A percentile compares a stretch with the other conserved stretches of the same genome.
Evolutionary conservation across 2,797 vertebrate species (phyloP).

Genomic region (Muscicapa striata): DNA sequence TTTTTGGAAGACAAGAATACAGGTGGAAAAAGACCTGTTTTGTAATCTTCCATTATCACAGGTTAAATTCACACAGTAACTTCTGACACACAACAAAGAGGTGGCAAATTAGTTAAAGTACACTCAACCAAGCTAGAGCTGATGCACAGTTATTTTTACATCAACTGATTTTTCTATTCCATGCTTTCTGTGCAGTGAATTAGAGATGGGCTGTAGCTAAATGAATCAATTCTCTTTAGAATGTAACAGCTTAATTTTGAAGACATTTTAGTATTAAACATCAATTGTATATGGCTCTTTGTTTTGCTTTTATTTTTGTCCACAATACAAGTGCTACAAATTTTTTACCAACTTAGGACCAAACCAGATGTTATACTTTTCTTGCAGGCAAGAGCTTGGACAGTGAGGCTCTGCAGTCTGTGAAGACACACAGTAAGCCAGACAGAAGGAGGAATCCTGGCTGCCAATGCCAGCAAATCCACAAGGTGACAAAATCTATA

Average conservation of each 20-base stretch:
- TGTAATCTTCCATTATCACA: neutral
- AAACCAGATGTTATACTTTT: neutral
- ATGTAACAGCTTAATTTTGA: neutral
- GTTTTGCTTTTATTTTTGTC: neutral
- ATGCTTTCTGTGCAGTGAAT: neutral
- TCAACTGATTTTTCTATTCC: neutral
- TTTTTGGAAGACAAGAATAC: neutral
- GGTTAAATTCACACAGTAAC: neutral
- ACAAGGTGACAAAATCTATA: neutral
- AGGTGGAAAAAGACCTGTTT: neutral
- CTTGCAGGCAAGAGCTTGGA: neutral
- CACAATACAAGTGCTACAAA: neutral
- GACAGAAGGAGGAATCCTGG: neutral
- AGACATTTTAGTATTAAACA: neutral
- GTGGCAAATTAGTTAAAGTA: neutral
- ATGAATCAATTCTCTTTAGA: neutral
- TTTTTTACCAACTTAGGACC: neutral
- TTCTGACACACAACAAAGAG: neutral
- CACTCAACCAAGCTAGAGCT: neutral
- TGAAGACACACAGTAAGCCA: neutral
- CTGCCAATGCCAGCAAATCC: neutral
- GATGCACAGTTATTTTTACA: neutral
- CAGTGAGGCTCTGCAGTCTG: neutral
- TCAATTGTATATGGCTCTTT: neutral
- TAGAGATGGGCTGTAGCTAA: neutral